Percentiles rank a stretch among this genome's conserved stretches.
phyloP scores from a whole-genome alignment of 2,797 vertebrate genomes.

The Phataginus tetradactyla region DNA sequence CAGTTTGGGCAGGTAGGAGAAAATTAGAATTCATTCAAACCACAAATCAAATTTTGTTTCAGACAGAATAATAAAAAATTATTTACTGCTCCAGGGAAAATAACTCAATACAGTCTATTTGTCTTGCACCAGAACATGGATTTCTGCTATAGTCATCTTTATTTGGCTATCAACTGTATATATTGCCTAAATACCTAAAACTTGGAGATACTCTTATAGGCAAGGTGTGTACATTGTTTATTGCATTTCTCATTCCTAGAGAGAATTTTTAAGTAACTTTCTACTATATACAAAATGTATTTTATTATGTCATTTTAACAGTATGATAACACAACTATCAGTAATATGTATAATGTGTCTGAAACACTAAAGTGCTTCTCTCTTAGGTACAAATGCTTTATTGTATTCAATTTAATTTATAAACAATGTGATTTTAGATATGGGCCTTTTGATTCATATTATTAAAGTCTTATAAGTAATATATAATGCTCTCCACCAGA shows the following conservation, averaged over 20 bases:
- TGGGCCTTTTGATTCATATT: not conserved
- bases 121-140: not conserved
- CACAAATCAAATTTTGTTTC: constrained; percentile 25
- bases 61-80: not conserved
- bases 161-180: not conserved
- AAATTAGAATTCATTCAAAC: not conserved
- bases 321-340: not conserved
- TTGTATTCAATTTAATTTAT: not conserved
- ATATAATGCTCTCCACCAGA: not conserved
- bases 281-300: not conserved
- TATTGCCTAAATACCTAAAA: not conserved
- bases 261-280: not conserved
- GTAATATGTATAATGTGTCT: not conserved
- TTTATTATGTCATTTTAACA: not conserved
- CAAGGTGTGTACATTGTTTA: not conserved
- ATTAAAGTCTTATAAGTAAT: not conserved
- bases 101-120: not conserved
- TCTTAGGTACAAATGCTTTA: not conserved
- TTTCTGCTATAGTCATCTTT: not conserved
- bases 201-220: not conserved
- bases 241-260: not conserved
- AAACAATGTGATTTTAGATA: not conserved
- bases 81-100: not conserved
- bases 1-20: not conserved
- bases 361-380: not conserved